Base-by-base conservation (phyloP, 2,797 vertebrate genomes). In the Phaenicophaeus curvirostris region DNA sequence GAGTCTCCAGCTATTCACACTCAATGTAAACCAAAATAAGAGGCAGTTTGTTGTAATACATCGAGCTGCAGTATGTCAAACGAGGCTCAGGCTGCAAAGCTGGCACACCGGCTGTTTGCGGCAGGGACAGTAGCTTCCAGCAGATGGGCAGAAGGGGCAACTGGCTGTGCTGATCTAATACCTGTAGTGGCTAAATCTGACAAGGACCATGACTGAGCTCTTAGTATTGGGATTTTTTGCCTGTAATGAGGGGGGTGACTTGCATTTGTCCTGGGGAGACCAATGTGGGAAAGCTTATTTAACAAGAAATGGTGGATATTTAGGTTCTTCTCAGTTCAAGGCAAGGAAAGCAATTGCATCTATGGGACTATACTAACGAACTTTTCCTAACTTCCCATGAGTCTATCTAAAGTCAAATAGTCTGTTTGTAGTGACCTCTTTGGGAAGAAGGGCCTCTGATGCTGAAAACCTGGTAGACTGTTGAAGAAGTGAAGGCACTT, bases 161-260 rank as follows among this genome's bases (percentile, higher is more conserved):
- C 55, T 7, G 37, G 33, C 75, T 21, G 5, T 6, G 42, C 51
- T 44, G 13, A 67, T 48, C 55, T 18, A 69, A 46, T 25, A 61
- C 50, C 53, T 83, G 35, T 2, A 15, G 3, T 0, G 46, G 62
- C 50, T n/a, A 31, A 50, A 35, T 48, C 48, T 0, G 0, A 27
- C n/a, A 46, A 16, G 73, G 42, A 42, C 9, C 1, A 3, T 1
- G 0, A 21, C 42, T 58, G 48, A 87, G 42, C 27, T 57, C 44
- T 55, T 16, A 9, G 17, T 11, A 11, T 24, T 2, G 28, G 14
- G 44, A 2, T 6, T 2, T 61, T 55, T 28, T 33, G 23, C 20
- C 42, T 18, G 3, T 31, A 16, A 41, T 0, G 8, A 68, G 53
- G 14, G 28, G 5, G 2, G 13, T 44, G 80, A 89, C 28, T 54